A percentile compares a stretch with the other conserved stretches of the same genome.
Conservation (phyloP, 2,888 invertebrate species). For the Lamproptera curius region DNA sequence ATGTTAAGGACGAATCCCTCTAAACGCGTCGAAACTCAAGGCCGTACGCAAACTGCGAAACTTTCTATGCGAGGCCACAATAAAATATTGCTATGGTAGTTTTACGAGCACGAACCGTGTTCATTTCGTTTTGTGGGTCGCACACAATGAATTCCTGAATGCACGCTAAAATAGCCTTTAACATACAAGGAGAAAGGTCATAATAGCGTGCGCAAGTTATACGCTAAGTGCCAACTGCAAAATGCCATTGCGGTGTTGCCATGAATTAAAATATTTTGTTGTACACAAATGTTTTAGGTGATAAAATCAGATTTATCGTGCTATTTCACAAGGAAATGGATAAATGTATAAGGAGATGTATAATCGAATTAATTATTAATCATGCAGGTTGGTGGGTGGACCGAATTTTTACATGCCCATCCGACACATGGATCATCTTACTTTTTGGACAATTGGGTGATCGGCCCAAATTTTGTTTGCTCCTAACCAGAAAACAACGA, state of each 20-base stretch:
- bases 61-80: slow-evolving; percentile 37
- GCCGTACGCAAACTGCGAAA: slow-evolving; percentile 33
- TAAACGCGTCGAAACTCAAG: slow-evolving; percentile 22
- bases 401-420: too few species aligned
- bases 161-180: background rate
- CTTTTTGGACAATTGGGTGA: too few species aligned
- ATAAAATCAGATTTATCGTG: too few species aligned
- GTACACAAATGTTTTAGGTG: too few species aligned
- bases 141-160: slow-evolving; percentile 5
- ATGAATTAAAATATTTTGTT: background rate
- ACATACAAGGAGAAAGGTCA: background rate
- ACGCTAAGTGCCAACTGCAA: background rate
- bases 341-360: too few species aligned
- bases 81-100: slow-evolving; percentile 44
- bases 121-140: slow-evolving; percentile 29
- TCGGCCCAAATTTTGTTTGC: too few species aligned
- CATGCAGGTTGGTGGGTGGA: too few species aligned
- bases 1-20: too few species aligned
- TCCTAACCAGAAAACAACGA: too few species aligned
- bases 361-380: too few species aligned
- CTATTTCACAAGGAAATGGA: too few species aligned
- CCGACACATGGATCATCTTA: too few species aligned
- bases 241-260: background rate
- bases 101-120: slow-evolving; percentile 39
- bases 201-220: background rate